Evolutionary conservation across 2,888 invertebrate species (phyloP), one percentile per base, ranked within the genome.

Genomic region (Caenorhabditis angaria): DNA sequence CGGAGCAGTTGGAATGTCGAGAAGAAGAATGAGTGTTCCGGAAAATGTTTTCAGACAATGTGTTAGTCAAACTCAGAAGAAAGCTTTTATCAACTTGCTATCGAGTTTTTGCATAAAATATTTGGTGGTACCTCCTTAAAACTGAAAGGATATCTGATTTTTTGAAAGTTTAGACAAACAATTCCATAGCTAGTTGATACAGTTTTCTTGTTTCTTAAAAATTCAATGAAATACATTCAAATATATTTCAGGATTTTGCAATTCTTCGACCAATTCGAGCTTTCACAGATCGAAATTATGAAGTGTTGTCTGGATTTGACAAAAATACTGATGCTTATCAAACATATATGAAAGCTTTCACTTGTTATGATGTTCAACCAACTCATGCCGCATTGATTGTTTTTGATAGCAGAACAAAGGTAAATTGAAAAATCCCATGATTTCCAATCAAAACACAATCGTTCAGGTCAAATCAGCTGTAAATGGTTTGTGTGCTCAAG

Each of bases 241-340:
- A n/a, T n/a, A n/a, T n/a, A n/a, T n/a, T 83, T 61, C 61, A 83
- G 83, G 82, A 85, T 55, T 85, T 82, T 57, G 85, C 84, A 14
- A 85, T 85, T 47, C 78, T 85, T 67, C 80, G 85, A 4, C 85
- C 80, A 35, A 53, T 55, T 25, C 48, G 73, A 6, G 28, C 67
- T 32, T 72, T 67, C 58, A 72, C 35, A 48, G 73, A 69, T 35
- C 53, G 61, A 24, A 65, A 59, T 1, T 75, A 67, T 20, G 75
- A 75, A 64, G 63, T 75, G 25, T 58, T 75, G 22, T 67, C 75
- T 1, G 75, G 67, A 70, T 75, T 48, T 25, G 41, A 59, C 6
- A 59, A 59, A 48, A 24, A 76, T 56, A 74, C 81, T 10, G 83
- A 83, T 57, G 82, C 83, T 48, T 80, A 82, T 55, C 79, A 82